Evolutionary conservation across 2,113 vertebrate genomes (phyloP).

Genomic region (Apteryx owenii): DNA sequence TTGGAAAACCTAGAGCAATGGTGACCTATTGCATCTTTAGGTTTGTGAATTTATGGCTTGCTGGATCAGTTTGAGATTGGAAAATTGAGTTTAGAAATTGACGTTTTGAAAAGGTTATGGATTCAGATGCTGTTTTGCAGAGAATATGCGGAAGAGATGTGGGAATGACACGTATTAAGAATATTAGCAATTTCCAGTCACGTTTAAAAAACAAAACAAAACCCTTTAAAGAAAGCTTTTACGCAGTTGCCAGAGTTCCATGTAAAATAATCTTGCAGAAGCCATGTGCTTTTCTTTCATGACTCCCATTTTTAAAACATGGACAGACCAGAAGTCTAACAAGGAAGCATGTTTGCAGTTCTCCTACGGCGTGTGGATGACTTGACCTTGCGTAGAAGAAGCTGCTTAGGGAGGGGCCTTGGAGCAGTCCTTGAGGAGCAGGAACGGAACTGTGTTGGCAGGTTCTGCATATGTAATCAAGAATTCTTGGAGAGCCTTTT

Average conservation of each 20-base stretch:
- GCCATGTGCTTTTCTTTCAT: not conserved
- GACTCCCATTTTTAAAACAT: not conserved
- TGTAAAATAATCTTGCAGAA: not conserved
- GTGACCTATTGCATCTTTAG: not conserved
- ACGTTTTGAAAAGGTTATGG: not conserved
- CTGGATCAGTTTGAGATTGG: not conserved
- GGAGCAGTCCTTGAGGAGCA: not conserved
- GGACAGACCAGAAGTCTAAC: not conserved
- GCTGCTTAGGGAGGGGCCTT: not conserved
- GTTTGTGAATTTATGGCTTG: not conserved
- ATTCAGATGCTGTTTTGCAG: not conserved
- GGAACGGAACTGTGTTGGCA: not conserved
- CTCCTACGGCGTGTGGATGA: not conserved
- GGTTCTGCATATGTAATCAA: not conserved
- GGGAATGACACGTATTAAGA: not conserved
- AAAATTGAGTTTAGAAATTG: not conserved
- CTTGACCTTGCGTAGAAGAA: slow-evolving; percentile 28
- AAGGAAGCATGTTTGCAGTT: not conserved
- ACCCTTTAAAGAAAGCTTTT: too few species aligned
- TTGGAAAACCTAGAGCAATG: not conserved
- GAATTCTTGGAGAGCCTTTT: not conserved
- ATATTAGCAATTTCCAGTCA: not conserved
- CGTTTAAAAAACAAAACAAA: too few species aligned
- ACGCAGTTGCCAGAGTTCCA: too few species aligned
- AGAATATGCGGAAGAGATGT: not conserved